Evolutionary conservation across 2,113 vertebrate species (phyloP).

Genomic region (Choloepus hoffmanni): DNA sequence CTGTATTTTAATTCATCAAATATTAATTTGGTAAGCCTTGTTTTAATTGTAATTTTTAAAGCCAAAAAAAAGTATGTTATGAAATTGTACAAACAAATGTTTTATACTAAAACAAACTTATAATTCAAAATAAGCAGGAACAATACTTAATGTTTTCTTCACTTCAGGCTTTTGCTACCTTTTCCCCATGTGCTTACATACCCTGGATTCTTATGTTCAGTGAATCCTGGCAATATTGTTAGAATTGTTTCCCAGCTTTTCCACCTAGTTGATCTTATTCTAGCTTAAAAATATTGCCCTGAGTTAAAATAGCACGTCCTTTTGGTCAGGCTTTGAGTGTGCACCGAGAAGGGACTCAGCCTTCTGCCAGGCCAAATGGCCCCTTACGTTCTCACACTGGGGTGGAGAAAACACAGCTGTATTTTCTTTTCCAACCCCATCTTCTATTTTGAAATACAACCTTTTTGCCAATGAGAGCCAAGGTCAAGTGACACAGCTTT

Average conservation of each 20-base stretch:
- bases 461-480: conserved; percentile 69
- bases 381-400: conserved; percentile 16
- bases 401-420: conserved; percentile 78
- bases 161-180: not conserved
- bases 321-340: not conserved
- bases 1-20: conserved; percentile 52
- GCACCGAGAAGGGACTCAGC: not conserved
- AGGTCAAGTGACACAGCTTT: conserved; percentile 67
- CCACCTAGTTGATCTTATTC: conserved; percentile 1
- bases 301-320: not conserved
- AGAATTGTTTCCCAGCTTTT: conserved; percentile 27
- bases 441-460: conserved; percentile 77
- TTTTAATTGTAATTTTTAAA: conserved; percentile 61
- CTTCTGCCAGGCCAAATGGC: conserved; percentile 41
- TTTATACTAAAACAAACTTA: not conserved
- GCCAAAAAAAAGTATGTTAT: not conserved
- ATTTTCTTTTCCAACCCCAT: conserved; percentile 78
- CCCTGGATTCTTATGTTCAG: not conserved
- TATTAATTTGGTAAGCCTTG: not conserved
- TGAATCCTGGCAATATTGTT: not conserved
- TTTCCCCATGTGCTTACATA: not conserved
- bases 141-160: not conserved
- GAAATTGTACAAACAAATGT: not conserved
- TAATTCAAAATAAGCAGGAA: conserved; percentile 48
- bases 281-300: conserved; percentile 42